A percentile compares a stretch with the other conserved stretches of the same genome.
Evolutionary conservation across 2,888 invertebrate species (phyloP).

Genomic region (Cotesia congregata): DNA sequence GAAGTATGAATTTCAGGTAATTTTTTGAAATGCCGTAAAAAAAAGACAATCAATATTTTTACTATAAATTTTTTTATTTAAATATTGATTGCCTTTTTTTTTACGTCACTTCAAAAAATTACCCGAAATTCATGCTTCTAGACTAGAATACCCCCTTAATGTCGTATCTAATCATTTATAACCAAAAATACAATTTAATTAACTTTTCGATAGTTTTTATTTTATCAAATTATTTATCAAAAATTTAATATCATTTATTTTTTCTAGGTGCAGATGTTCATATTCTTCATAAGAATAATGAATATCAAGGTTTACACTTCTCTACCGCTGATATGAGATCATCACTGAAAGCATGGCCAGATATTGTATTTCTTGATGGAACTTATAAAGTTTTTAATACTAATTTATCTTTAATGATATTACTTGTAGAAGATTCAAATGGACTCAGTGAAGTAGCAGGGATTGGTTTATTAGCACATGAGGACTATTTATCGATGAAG

Average conservation of each 20-base stretch:
- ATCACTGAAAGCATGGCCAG: slow-evolving; percentile 39
- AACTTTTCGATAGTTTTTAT: too few relatives aligned
- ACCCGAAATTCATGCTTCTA: too few relatives aligned
- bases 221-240: too few relatives aligned
- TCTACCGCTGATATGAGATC: slow-evolving; percentile 40
- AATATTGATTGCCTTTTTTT: too few relatives aligned
- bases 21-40: too few relatives aligned
- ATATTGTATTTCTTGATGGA: slow-evolving; percentile 44
- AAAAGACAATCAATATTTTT: too few relatives aligned
- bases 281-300: slow-evolving; percentile 13
- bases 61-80: too few relatives aligned
- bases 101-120: too few relatives aligned
- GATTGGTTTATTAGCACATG: slow-evolving; percentile 31
- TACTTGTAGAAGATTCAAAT: slow-evolving; percentile 42
- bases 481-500: slow-evolving; percentile 28
- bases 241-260: slow-evolving; percentile 14
- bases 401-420: slow-evolving; percentile 38
- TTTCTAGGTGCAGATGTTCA: slow-evolving; percentile 12
- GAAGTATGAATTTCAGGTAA: too few relatives aligned
- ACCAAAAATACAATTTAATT: too few relatives aligned
- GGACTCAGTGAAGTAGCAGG: slow-evolving; percentile 41
- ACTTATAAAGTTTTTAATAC: slow-evolving; percentile 42
- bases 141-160: too few relatives aligned
- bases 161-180: too few relatives aligned
- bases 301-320: slow-evolving; percentile 43